Base-by-base conservation (phyloP, 2,113 vertebrate genomes). In the Hemicordylus capensis region DNA sequence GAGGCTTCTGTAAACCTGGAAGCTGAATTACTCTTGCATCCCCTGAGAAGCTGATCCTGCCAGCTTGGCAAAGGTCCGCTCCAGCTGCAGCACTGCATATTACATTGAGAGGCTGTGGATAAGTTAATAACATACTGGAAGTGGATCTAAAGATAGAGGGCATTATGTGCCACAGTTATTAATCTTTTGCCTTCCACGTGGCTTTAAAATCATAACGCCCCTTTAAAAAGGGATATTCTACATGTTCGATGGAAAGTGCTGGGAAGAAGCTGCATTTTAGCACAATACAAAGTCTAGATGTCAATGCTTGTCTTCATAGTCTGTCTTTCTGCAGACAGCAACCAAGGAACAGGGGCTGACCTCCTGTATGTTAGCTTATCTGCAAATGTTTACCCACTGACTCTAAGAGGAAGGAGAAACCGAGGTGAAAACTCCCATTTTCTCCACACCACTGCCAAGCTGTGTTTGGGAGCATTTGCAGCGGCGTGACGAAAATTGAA, bases 111-210 rank as follows among this genome's bases (percentile, higher is more conserved):
- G 88, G 59, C 85, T 90, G 83, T 1, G 11, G 88, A 81, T 90
- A 89, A 94, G 93, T 89, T 92, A 93, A 93, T 93, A 92, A 67
- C 66, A 39, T 78, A 42, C 59, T 67, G 42, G 91, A 92, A 88
- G 73, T 8, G 87, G 69, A 92, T 80, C 80, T 94, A 87, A 89
- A 91, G 84, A 83, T 85, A 90, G 84, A 93, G 46, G 80, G 83
- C 87, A 85, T 81, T 77, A 77, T 77, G 84, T 5, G 4, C 48
- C 37, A 67, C 28, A 64, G 78, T 89, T 90, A 86, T 88, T 92
- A 94, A 81, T 90, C 88, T 94, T 95, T 89, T 87, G 93, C 87
- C 87, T 93, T 93, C 83, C 92, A 80, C 63, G 84, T 92, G 84
- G 81, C 80, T 88, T 91, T 90, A 93, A 90, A 89, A 90, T 87